Base-by-base conservation (phyloP, 2,888 invertebrate genomes). In the Tipula unca region DNA sequence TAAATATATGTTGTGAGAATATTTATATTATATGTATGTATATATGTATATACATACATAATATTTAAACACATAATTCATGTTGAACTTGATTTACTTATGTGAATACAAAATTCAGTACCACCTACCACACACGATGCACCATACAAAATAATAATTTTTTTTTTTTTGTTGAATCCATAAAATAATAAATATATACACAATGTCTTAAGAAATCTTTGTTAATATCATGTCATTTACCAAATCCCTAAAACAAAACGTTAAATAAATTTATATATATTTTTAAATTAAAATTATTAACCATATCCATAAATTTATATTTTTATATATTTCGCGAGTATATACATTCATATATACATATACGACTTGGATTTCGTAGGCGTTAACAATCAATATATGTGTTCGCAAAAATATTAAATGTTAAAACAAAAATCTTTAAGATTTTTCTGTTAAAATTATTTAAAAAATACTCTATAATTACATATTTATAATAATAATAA, bases 201-300 rank as follows among this genome's bases (percentile, higher is more conserved):
- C 48, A 48, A 48, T 25, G 69, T 69, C 69, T 69, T 69, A 69
- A 69, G 69, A 69, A 69, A 69, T 25, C 25, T 69, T 69, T 69
- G 25, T 69, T 69, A 69, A 69, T 69, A 69, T 69, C 69, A 69
- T 69, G 69, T 69, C 69, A 69, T 69, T 69, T 69, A 69, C 69
- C 69, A 69, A 69, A 69, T 69, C 69, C 69, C 25, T 69, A 69
- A 69, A 69, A 69, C 69, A 69, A 69, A 69, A 69, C 69, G 69
- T 69, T 69, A 69, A 69, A 69, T 69, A 69, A 69, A 69, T 69
- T 69, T 69, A 69, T 69, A 69, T n/a, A n/a, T 69, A 69, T 69
- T 69, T 69, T 69, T 69, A 69, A 69, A 69, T 69, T 69, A 69
- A 69, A 69, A 69, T 69, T 69, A 69, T 69, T 69, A 69, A 69